phyloP scores from a whole-genome alignment of 1,140 invertebrate genomes.

The Holcopasites calliopsidis region DNA sequence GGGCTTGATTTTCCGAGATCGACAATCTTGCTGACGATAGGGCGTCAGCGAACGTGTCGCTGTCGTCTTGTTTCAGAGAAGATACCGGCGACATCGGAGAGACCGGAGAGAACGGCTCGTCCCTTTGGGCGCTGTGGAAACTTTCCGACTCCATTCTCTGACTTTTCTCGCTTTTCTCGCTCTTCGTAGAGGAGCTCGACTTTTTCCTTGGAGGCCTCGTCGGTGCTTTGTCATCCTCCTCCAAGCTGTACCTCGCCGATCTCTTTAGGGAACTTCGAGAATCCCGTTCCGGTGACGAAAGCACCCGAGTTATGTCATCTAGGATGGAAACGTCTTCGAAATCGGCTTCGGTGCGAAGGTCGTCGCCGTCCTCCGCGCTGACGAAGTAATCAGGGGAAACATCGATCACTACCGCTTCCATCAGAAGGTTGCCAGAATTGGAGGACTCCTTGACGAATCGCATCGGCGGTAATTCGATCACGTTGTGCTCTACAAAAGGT shows the following conservation, averaged over 20 bases:
- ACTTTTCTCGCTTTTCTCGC: conserved; percentile 69
- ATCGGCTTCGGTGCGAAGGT: conserved; percentile 90
- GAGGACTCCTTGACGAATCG: conserved; percentile 94
- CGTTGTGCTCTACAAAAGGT: conserved; percentile 84
- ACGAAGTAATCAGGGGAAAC: conserved; percentile 91
- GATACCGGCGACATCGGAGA: conserved; percentile 57
- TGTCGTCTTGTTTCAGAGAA: conserved; percentile 65
- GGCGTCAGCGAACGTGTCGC: conserved; percentile 75
- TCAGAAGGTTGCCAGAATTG: conserved; percentile 90
- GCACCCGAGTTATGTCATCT: conserved; percentile 82
- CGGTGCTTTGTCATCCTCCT: conserved; percentile 58
- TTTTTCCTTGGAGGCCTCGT: conserved; percentile 71
- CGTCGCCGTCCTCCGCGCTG: conserved; percentile 88
- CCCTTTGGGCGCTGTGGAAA: conserved; percentile 75
- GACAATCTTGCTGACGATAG: conserved; percentile 63
- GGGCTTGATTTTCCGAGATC: conserved; percentile 48
- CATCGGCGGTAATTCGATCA: conserved; percentile 92
- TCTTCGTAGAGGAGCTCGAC: conserved; percentile 67
- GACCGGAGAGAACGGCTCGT: conserved; percentile 28
- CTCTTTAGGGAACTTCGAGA: conserved; percentile 60
- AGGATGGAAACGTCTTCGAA: conserved; percentile 90
- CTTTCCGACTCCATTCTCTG: conserved; percentile 70
- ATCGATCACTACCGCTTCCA: conserved; percentile 95
- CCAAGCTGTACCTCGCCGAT: conserved; percentile 28
- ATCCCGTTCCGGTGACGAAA: conserved; percentile 59